Base-by-base conservation (phyloP, 2,888 invertebrate species). In the Halictus ligatus region DNA sequence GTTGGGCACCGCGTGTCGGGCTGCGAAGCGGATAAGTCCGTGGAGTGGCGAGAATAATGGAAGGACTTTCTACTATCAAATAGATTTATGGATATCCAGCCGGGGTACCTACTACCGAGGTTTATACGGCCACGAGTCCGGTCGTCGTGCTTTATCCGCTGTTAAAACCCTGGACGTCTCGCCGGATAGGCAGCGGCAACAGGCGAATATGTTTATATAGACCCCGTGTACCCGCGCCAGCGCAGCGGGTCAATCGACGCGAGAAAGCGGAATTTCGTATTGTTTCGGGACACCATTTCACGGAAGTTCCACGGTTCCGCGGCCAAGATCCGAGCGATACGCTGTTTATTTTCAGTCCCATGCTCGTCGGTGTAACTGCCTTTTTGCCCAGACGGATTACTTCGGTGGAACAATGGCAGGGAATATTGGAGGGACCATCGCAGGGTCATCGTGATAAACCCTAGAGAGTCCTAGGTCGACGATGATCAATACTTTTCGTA, bases 61-160 rank as follows among this genome's bases (percentile, higher is more conserved):
- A 92, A 90, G 92, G 91, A 94, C 95, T 95, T 94, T 95, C 94
- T 94, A 94, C 94, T 93, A 94, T 94, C 93, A 93, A 94, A 91
- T 93, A 94, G 94, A 94, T 95, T 95, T 94, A 94, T 94, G 94
- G 93, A 94, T 94, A 93, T 93, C 93, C 92, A 90, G 89, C 90
- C 91, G 8, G 90, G 69, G 91, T 90, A 90, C 89, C 89, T 85
- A 91, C 91, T 91, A 89, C 90, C 87, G 89, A 91, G 89, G 90
- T 91, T 89, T 89, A 88, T 91, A 91, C 75, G 80, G 89, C 88
- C 89, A 80, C 85, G 84, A 81, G 86, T 78, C 80, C 76, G 74
- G 82, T 72, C 85, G 83, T 90, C 84, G 85, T 88, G 90, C 89
- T 91, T 91, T 91, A 90, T 91, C 84, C 88, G 85, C 86, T 85